phyloP scores from a whole-genome alignment of 2,113 vertebrate species.

The Rhinogobius similis region DNA sequence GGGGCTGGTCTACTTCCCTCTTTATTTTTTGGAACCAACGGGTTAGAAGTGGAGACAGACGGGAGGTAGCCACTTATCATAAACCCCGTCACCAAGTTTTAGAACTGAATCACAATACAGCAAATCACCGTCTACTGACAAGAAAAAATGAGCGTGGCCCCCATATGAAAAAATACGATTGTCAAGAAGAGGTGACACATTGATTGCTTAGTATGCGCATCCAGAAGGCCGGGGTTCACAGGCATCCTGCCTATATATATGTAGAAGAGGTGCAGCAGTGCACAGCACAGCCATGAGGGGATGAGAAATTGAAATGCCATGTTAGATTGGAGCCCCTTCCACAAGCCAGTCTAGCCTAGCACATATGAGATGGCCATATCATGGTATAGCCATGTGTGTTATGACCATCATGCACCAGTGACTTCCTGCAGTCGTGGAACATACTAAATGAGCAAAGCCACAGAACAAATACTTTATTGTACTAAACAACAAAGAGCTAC shows the following conservation, averaged over 20 bases:
- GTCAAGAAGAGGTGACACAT: constrained; percentile 82
- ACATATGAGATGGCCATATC: constrained; percentile 36
- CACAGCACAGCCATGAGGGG: constrained; percentile 66
- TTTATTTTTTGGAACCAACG: constrained; percentile 52
- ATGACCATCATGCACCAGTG: constrained; percentile 10
- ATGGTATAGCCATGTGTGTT: constrained; percentile 24
- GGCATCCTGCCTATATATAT: constrained; percentile 78
- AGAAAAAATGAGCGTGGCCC: constrained; percentile 80
- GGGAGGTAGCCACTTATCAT: constrained; percentile 72
- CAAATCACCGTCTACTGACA: constrained; percentile 85
- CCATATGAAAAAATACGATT: constrained; percentile 75
- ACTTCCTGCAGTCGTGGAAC: not conserved
- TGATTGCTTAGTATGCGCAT: constrained; percentile 84
- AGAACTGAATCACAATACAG: constrained; percentile 82
- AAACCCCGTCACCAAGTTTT: constrained; percentile 78
- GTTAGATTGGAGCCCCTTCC: constrained; percentile 73
- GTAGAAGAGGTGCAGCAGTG: constrained; percentile 73
- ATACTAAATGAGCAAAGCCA: constrained; percentile 5
- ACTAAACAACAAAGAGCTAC: constrained; percentile 15
- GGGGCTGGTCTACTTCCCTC: constrained; percentile 48
- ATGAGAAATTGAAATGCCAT: constrained; percentile 79
- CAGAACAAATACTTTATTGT: not conserved
- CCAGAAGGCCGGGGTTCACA: constrained; percentile 72
- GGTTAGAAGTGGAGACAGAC: constrained; percentile 16
- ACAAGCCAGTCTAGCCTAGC: constrained; percentile 55